Conservation (phyloP, 1,140 invertebrate genomes). For the Brachionus manjavacas region DNA sequence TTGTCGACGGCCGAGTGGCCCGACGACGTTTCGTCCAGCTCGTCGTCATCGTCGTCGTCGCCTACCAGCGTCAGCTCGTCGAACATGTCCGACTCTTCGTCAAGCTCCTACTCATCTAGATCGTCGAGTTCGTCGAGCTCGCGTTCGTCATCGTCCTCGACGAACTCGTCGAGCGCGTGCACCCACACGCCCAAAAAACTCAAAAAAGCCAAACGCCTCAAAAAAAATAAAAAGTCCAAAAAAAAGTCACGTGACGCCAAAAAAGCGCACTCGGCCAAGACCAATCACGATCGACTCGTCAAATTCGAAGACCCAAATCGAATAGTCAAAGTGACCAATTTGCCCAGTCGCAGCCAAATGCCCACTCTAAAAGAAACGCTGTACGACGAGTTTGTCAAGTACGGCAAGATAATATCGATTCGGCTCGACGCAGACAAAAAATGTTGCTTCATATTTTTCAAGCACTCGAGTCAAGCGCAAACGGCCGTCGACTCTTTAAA, state of each 20-base stretch:
- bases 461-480: slow-evolving; percentile 63
- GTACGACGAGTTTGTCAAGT: slow-evolving; percentile 96
- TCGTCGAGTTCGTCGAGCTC: slow-evolving; percentile 21
- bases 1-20: background rate
- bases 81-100: background rate
- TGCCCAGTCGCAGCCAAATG: slow-evolving; percentile 60
- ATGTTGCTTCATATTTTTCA: slow-evolving; percentile 85
- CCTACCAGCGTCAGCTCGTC: background rate
- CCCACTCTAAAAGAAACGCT: slow-evolving; percentile 91
- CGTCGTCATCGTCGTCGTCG: background rate
- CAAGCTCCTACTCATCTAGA: background rate
- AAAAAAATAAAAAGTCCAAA: slow-evolving; percentile 13
- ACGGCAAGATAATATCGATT: slow-evolving; percentile 91
- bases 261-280: background rate
- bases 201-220: background rate
- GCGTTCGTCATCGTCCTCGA: background rate
- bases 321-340: slow-evolving; percentile 2
- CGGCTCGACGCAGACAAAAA: slow-evolving; percentile 76
- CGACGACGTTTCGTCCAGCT: background rate
- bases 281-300: background rate
- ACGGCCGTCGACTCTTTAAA: slow-evolving; percentile 4
- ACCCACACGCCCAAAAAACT: background rate
- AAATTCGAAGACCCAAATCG: slow-evolving; percentile 30
- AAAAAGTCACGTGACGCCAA: background rate
- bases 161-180: background rate